Evolutionary conservation across 2,797 vertebrate species (phyloP).

Genomic region (Helarctos malayanus): DNA sequence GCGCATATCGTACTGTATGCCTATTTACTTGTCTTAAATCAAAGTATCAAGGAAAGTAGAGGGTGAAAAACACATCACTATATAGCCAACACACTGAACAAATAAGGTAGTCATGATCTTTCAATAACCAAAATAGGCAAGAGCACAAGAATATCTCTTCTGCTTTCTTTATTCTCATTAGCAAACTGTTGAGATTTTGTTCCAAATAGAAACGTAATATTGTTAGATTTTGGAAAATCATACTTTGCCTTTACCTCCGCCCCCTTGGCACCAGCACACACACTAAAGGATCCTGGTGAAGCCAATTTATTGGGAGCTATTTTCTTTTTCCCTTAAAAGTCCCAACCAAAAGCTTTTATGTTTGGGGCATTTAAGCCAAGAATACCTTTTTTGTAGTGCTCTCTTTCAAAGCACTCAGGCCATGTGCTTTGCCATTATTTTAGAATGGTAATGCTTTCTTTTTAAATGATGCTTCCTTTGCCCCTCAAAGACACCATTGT

Average conservation of each 20-base stretch:
- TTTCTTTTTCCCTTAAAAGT: slow-evolving; percentile 44
- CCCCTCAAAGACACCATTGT: slow-evolving; percentile 83
- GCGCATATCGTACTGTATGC: not conserved
- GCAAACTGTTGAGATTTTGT: not conserved
- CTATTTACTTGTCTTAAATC: slow-evolving; percentile 45
- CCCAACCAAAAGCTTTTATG: slow-evolving; percentile 72
- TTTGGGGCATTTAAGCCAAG: slow-evolving; percentile 60
- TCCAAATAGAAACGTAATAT: not conserved
- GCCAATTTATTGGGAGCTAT: slow-evolving; percentile 43
- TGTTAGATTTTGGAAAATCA: slow-evolving; percentile 30
- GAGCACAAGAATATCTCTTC: not conserved
- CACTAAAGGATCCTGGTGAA: not conserved
- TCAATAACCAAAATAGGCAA: not conserved
- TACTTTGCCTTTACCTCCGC: not conserved
- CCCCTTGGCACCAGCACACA: not conserved
- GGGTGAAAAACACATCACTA: not conserved
- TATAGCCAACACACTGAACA: not conserved
- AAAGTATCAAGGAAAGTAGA: not conserved
- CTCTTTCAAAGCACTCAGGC: slow-evolving; percentile 49
- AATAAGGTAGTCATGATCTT: not conserved
- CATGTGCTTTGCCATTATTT: slow-evolving; percentile 74
- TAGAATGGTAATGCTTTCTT: slow-evolving; percentile 79
- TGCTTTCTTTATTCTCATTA: slow-evolving; percentile 15
- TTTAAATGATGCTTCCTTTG: slow-evolving; percentile 82
- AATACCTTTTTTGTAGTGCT: slow-evolving; percentile 65